Evolutionary conservation across 1,140 invertebrate species (phyloP).

Genomic region (Acromyrmex charruanus): DNA sequence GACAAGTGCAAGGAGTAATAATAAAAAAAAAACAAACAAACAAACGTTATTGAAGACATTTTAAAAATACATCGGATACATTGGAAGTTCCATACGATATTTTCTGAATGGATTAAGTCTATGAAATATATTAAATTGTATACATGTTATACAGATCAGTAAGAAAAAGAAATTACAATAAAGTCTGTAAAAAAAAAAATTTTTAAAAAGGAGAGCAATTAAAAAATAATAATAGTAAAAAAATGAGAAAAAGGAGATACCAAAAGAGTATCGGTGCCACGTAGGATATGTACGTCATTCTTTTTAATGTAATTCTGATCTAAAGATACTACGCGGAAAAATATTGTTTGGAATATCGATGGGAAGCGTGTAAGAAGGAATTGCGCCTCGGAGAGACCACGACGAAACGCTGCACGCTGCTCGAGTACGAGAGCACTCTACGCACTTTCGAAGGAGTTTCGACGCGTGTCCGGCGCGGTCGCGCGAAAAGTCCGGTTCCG

Average conservation of each 20-base stretch:
- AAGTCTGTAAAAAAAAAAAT: not conserved
- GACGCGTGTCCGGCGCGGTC: not conserved
- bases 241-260: not conserved
- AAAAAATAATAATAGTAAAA: not conserved
- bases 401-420: not conserved
- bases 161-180: not conserved
- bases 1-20: not conserved
- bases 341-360: not conserved
- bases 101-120: not conserved
- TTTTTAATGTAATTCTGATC: not conserved
- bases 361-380: no score
- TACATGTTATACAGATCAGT: not conserved
- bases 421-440: not conserved
- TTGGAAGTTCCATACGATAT: not conserved
- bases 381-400: not conserved
- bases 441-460: not conserved
- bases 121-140: not conserved
- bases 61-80: not conserved
- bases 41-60: not conserved
- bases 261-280: not conserved
- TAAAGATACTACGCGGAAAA: not conserved
- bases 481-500: constrained; percentile 49
- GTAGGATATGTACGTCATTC: not conserved
- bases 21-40: not conserved
- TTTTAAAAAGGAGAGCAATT: not conserved